Evolutionary conservation across 2,113 vertebrate species (phyloP).

Genomic region (Silurus glanis): DNA sequence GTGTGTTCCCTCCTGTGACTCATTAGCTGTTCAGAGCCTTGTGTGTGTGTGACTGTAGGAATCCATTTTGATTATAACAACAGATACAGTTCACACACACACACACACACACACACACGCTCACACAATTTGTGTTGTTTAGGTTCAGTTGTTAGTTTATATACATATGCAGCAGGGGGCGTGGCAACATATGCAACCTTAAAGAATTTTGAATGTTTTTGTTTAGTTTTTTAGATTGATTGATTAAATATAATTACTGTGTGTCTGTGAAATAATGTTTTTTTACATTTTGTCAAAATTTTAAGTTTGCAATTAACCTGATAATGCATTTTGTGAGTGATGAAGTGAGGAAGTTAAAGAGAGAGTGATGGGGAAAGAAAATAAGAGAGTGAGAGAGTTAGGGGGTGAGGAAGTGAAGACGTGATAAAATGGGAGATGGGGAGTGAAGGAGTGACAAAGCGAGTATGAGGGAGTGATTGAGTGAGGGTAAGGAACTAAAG

Average conservation of each 20-base stretch:
- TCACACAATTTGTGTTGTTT: background rate
- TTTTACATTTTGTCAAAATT: background rate
- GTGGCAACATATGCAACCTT: background rate
- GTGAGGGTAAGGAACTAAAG: too few species aligned
- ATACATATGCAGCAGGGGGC: background rate
- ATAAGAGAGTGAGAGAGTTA: too few species aligned
- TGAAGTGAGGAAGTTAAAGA: too few species aligned
- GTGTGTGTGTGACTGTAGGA: conserved; percentile 20
- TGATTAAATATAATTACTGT: too few species aligned
- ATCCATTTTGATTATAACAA: conserved; percentile 33
- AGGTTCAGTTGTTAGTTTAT: background rate
- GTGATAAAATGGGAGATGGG: too few species aligned
- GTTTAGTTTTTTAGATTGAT: background rate
- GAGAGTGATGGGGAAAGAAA: too few species aligned
- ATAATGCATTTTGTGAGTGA: too few species aligned
- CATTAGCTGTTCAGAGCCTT: conserved; percentile 27
- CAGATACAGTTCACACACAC: conserved; percentile 9
- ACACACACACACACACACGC: background rate
- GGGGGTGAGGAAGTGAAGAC: too few species aligned
- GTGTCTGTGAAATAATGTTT: background rate
- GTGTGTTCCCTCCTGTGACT: conserved; percentile 31
- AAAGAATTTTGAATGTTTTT: background rate
- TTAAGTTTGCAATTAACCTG: too few species aligned
- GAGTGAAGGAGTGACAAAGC: too few species aligned
- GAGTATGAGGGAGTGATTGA: too few species aligned